These are phyloP conservation scores for Hippocampus zosterae DNA, from an alignment of 2,113 vertebrate species.

Conservation along the genomic window DNA sequence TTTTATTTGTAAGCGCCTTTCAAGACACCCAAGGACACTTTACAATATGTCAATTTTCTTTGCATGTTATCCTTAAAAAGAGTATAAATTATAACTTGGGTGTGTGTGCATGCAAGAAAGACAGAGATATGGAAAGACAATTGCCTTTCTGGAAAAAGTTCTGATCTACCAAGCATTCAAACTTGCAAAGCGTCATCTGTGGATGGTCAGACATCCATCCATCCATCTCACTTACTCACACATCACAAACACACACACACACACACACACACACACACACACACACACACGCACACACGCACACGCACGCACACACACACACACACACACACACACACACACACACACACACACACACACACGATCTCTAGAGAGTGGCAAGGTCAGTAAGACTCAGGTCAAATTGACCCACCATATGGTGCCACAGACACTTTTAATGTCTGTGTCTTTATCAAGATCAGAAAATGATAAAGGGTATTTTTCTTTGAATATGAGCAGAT, in stretches of 20 bases:
- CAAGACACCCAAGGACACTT: too few relatives aligned
- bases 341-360: constrained; percentile 20
- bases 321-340: constrained; percentile 14
- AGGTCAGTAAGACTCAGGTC: constrained; percentile 53
- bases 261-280: constrained; percentile 19
- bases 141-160: constrained; percentile 51
- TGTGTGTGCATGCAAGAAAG: not conserved
- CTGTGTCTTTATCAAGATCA: constrained; percentile 44
- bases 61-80: constrained; percentile 7
- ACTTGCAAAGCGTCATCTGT: constrained; percentile 61
- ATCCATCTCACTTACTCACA: not conserved
- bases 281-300: constrained; percentile 12
- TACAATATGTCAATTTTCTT: not conserved
- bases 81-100: constrained; percentile 7
- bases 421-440: constrained; percentile 48
- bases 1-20: too few relatives aligned
- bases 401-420: constrained; percentile 66
- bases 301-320: constrained; percentile 14
- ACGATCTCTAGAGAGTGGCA: constrained; percentile 46
- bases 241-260: too few relatives aligned
- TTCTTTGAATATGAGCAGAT: constrained; percentile 18
- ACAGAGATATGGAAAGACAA: not conserved
- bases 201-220: constrained; percentile 39
- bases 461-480: constrained; percentile 25
- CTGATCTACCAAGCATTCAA: constrained; percentile 43